A percentile compares a stretch with the other conserved stretches of the same genome.
Evolutionary conservation across 2,888 invertebrate species (phyloP).

Genomic region (Gymnosoma rotundatum): DNA sequence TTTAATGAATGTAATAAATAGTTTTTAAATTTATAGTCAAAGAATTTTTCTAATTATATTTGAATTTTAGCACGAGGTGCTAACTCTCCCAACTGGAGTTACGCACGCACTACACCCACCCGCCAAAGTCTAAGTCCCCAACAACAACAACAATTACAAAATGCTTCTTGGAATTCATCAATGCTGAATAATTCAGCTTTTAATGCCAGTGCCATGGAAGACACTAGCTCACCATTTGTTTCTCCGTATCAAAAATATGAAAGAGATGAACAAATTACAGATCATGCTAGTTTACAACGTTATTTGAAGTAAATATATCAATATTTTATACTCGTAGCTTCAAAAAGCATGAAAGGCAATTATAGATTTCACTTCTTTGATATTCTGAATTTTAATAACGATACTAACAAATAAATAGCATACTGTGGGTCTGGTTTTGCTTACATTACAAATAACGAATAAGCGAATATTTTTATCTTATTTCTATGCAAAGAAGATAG

Average conservation of each 20-base stretch:
- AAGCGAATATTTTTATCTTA: no score
- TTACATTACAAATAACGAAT: no score
- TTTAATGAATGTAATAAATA: conserved; percentile 78
- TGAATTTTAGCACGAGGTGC: conserved; percentile 67
- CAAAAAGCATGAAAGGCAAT: no score
- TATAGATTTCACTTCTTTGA: no score
- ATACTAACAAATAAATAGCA: no score
- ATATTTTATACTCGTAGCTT: no score
- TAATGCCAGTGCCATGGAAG: conserved; percentile 77
- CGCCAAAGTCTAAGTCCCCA: conserved; percentile 77
- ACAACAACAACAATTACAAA: conserved; percentile 71
- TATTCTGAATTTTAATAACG: no score
- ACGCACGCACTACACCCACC: conserved; percentile 75
- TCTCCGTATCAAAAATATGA: conserved; percentile 79
- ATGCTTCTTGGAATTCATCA: conserved; percentile 76
- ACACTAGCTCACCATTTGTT: conserved; percentile 75
- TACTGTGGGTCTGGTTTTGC: no score
- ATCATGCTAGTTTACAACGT: conserved; percentile 82
- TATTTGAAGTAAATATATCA: conserved; percentile 81
- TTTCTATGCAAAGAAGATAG: no score
- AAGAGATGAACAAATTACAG: conserved; percentile 82
- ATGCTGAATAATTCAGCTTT: conserved; percentile 75
- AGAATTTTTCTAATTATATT: not conserved
- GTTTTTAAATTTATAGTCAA: not conserved
- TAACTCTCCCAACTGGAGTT: conserved; percentile 76